Evolutionary conservation across 2,888 invertebrate genomes (phyloP).

Genomic region (Cheilosia pagana): DNA sequence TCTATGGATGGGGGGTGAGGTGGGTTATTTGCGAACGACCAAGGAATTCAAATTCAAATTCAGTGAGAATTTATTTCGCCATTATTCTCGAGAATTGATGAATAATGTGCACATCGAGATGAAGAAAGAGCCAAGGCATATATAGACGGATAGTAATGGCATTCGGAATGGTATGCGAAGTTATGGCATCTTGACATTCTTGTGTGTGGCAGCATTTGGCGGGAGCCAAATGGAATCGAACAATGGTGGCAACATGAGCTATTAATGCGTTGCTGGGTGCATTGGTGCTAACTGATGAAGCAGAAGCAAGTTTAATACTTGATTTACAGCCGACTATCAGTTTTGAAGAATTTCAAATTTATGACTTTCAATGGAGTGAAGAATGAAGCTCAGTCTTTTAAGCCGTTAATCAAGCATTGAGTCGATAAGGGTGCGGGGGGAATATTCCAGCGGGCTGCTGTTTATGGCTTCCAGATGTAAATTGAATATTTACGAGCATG

Average conservation of each 20-base stretch:
- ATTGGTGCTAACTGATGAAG: not conserved
- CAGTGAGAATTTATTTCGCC: conserved; percentile 64
- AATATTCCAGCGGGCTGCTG: not conserved
- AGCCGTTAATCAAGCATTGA: conserved; percentile 4
- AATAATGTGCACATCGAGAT: conserved; percentile 48
- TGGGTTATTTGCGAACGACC: conserved; percentile 5
- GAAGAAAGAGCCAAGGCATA: conserved; percentile 1
- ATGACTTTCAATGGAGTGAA: conserved; percentile 16
- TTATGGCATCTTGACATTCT: conserved; percentile 71
- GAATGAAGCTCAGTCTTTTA: not conserved
- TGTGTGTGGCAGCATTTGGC: conserved; percentile 55
- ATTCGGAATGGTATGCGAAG: conserved; percentile 55
- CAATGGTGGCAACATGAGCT: conserved; percentile 48
- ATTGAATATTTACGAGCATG: conserved; percentile 24
- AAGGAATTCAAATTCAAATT: conserved; percentile 66
- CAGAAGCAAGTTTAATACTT: conserved; percentile 33
- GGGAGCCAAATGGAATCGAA: conserved; percentile 14
- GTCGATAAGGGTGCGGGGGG: not conserved
- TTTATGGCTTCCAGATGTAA: not conserved
- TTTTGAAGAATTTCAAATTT: conserved; percentile 51
- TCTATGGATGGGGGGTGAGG: conserved; percentile 12
- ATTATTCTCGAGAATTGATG: conserved; percentile 71
- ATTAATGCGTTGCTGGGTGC: conserved; percentile 44
- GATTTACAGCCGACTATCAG: conserved; percentile 43
- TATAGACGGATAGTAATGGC: conserved; percentile 49